Base-by-base conservation (phyloP, 1,140 invertebrate species). In the Drosophila pachea region DNA sequence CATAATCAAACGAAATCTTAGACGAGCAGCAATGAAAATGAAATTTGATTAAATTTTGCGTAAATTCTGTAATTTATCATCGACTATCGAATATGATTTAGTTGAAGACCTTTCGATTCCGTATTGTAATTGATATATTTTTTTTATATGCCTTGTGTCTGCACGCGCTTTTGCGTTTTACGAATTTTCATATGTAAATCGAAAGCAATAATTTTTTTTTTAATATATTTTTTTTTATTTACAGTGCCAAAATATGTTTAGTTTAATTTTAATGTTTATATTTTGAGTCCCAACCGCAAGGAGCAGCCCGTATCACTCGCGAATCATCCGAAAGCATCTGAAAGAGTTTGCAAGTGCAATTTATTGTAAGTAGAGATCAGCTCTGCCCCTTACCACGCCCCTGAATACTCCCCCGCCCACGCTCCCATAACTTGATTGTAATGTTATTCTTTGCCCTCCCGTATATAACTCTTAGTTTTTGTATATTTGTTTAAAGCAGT, bases 221-320 rank as follows among this genome's bases (percentile, higher is more conserved):
- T 22, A 22, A 22, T 22, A 22, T 22, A 22, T 22, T 22, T 22
- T 22, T 74, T 86, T 86, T 84, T 77, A 75, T 86, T 86, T 86
- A 86, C 81, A 86, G 81, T 86, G 81, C 81, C 81, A 86, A 86
- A 86, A 86, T 86, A 86, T 63, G 77, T 86, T 86, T 81, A 86
- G 82, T 86, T 84, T 81, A 81, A 86, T 84, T 84, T 65, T 84
- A 84, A 86, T 79, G 35, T 52, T 59, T 73, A 74, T 78, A 62
- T 60, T 73, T 73, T 83, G 14, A 64, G 43, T 58, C 47, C 50
- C 58, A 72, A 33, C 29, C 43, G 66, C 33, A 54, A 40, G 29
- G n/a, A 33, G 29, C 58, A 48, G 33, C 50, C 52, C 12, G 55
- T n/a, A 48, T 55, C 68, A 70, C 61, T 68, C 67, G 55, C 61